These are phyloP conservation scores for Lepus americanus DNA, from an alignment of 2,113 vertebrate species.

Conservation along the genomic window DNA sequence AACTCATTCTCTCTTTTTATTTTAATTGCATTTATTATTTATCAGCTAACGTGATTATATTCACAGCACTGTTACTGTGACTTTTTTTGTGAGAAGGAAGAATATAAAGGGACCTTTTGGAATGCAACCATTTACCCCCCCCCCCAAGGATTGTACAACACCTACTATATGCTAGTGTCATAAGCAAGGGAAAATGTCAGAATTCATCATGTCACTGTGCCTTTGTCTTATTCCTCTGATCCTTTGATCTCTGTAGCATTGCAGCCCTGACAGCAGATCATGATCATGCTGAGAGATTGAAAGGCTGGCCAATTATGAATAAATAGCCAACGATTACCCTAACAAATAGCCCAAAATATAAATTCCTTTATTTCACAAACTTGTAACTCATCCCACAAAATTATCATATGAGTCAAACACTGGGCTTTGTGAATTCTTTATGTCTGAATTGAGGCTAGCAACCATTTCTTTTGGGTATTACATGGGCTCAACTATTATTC, in stretches of 20 bases:
- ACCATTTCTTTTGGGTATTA: neutral
- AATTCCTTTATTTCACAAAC: conserved; percentile 9
- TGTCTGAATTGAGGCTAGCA: neutral
- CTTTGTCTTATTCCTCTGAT: conserved; percentile 15
- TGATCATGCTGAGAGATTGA: neutral
- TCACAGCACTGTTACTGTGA: neutral
- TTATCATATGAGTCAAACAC: neutral
- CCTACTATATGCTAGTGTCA: neutral
- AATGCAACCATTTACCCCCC: neutral
- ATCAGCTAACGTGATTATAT: conserved; percentile 10
- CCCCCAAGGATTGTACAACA: no score
- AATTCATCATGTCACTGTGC: neutral
- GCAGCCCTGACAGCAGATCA: neutral
- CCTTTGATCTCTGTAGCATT: neutral
- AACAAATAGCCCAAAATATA: conserved; percentile 8
- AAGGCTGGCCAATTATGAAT: neutral
- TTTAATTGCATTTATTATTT: conserved; percentile 58
- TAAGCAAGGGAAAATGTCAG: neutral
- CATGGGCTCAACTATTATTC: neutral
- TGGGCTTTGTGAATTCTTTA: neutral
- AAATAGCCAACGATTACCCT: conserved; percentile 1
- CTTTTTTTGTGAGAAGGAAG: neutral
- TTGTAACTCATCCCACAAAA: neutral
- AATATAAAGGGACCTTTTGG: neutral
- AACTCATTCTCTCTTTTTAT: conserved; percentile 38